phyloP scores from a whole-genome alignment of 1,140 invertebrate species.

The Popillia japonica region DNA sequence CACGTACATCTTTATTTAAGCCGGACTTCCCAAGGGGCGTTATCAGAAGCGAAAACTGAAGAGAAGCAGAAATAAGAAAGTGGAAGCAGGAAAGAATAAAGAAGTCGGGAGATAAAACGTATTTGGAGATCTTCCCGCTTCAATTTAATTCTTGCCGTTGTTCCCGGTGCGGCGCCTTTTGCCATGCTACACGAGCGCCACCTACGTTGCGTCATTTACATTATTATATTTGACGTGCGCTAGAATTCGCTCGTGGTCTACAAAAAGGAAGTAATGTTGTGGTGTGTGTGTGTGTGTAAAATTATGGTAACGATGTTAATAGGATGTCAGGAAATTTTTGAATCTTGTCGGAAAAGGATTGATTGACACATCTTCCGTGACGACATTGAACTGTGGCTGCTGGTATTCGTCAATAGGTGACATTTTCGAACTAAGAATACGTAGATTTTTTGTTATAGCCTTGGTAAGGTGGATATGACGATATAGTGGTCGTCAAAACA shows the following conservation, averaged over 20 bases:
- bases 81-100: background rate
- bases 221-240: background rate
- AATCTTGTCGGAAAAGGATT: too few relatives aligned
- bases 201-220: constrained; percentile 1
- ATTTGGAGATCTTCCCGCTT: background rate
- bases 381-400: too few relatives aligned
- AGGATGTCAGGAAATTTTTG: background rate
- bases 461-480: too few relatives aligned
- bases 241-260: background rate
- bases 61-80: background rate
- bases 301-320: constrained; percentile 12
- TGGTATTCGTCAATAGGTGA: too few relatives aligned
- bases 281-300: background rate
- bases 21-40: background rate
- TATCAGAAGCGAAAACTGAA: too few relatives aligned
- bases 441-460: too few relatives aligned
- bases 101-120: background rate
- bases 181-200: background rate
- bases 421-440: too few relatives aligned
- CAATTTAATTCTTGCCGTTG: constrained; percentile 1
- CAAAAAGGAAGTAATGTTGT: background rate
- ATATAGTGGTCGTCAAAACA: too few relatives aligned
- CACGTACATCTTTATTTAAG: constrained; percentile 1
- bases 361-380: too few relatives aligned
- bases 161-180: background rate